A percentile compares a stretch with the other conserved stretches of the same genome.
phyloP scores from a whole-genome alignment of 2,797 vertebrate species.

The Amblyraja radiata region DNA sequence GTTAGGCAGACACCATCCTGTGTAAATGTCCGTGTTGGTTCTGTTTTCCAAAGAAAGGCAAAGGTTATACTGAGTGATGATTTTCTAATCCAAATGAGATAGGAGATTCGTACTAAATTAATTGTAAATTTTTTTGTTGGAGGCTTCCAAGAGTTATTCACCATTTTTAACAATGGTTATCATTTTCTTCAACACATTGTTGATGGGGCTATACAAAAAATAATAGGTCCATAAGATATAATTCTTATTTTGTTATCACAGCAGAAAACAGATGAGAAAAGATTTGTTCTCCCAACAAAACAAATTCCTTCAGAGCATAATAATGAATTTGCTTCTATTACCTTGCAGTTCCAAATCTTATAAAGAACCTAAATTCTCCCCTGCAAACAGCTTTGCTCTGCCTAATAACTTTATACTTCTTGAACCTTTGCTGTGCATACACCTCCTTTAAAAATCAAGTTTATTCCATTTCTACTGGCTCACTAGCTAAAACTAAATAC shows the following conservation, averaged over 20 bases:
- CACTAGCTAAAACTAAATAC: not conserved
- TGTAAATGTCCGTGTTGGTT: constrained; percentile 88
- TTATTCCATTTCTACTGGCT: not conserved
- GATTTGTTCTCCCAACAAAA: not conserved
- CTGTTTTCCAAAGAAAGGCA: constrained; percentile 49
- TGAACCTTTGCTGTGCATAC: not conserved
- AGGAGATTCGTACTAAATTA: too few relatives aligned
- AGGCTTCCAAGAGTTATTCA: not conserved
- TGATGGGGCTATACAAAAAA: not conserved
- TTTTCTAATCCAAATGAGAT: not conserved
- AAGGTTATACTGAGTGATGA: not conserved
- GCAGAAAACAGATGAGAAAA: not conserved
- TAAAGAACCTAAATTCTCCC: not conserved
- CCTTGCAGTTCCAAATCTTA: not conserved
- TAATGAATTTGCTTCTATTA: not conserved
- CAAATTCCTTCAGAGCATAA: not conserved
- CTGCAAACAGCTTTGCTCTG: not conserved
- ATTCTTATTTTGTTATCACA: not conserved
- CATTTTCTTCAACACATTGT: not conserved
- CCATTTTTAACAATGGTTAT: not conserved
- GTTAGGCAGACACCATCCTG: constrained; percentile 97
- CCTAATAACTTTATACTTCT: not conserved
- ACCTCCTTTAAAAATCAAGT: not conserved
- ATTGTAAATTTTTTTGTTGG: not conserved
- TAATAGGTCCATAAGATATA: not conserved